A percentile compares a stretch with the other conserved stretches of the same genome.
phyloP scores from a whole-genome alignment of 2,113 vertebrate species.

The Ellobius talpinus region DNA sequence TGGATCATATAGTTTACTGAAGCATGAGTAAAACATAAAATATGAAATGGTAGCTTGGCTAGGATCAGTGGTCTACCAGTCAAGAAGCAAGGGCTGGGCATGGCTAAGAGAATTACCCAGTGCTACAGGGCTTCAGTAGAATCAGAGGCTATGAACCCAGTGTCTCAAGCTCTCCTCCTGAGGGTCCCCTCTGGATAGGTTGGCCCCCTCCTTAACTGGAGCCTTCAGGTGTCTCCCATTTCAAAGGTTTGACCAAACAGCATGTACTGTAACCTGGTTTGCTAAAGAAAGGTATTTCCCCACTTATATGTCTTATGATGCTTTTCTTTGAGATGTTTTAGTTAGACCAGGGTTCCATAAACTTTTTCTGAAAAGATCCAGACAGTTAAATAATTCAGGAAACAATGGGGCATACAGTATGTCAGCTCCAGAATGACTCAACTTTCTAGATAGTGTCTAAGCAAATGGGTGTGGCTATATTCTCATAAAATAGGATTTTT shows the following conservation, averaged over 20 bases:
- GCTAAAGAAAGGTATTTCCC: not conserved
- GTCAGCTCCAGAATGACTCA: not conserved
- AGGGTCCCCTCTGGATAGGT: not conserved
- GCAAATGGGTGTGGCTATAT: not conserved
- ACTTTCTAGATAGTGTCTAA: not conserved
- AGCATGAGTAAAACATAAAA: not conserved
- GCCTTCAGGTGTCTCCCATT: not conserved
- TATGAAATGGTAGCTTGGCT: not conserved
- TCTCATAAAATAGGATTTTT: not conserved
- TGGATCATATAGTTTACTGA: not conserved
- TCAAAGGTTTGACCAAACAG: not conserved
- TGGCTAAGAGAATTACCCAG: not conserved
- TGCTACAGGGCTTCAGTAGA: not conserved
- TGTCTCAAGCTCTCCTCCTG: not conserved
- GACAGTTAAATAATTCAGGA: not conserved
- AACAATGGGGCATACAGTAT: not conserved
- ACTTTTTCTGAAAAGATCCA: not conserved
- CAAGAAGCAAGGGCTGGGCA: not conserved
- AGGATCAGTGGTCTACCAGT: not conserved
- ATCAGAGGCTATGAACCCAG: not conserved
- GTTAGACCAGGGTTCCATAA: not conserved
- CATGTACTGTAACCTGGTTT: not conserved
- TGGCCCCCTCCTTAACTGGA: not conserved
- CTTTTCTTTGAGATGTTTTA: constrained; percentile 21
- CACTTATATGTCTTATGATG: not conserved